These are phyloP conservation scores for Trachurus trachurus DNA, from an alignment of 2,797 vertebrate genomes.

Conservation along the genomic window DNA sequence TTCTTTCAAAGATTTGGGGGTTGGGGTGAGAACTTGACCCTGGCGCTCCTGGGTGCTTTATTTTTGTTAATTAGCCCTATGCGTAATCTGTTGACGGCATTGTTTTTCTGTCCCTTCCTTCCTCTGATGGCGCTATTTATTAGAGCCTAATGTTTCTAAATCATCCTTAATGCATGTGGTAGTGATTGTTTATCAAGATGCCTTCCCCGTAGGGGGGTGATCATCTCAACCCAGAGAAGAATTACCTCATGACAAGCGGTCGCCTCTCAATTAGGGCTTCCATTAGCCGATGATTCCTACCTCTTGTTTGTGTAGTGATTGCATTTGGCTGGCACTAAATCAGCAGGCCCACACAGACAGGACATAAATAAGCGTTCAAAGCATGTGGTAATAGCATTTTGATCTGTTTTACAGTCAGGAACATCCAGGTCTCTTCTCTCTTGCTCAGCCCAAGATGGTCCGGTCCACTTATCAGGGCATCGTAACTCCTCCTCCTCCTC, in stretches of 20 bases:
- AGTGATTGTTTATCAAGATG: conserved; percentile 94
- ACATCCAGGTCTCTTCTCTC: conserved; percentile 86
- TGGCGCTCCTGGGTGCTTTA: conserved; percentile 15
- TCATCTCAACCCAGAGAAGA: conserved; percentile 86
- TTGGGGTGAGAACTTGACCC: conserved; percentile 45
- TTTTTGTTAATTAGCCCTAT: conserved; percentile 64
- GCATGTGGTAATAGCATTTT: conserved; percentile 95
- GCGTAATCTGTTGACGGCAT: conserved; percentile 73
- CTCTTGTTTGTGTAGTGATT: conserved; percentile 93
- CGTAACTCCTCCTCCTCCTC: conserved; percentile 70
- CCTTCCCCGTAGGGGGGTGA: conserved; percentile 75
- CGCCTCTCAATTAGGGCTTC: conserved; percentile 94
- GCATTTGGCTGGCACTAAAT: conserved; percentile 95
- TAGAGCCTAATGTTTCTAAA: conserved; percentile 95
- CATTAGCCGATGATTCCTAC: conserved; percentile 98
- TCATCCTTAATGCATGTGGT: conserved; percentile 95
- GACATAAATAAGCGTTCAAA: conserved; percentile 97
- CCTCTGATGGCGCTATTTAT: conserved; percentile 87
- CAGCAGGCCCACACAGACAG: conserved; percentile 86
- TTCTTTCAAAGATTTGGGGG: conserved; percentile 35
- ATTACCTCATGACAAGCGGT: conserved; percentile 94
- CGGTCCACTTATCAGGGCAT: conserved; percentile 80
- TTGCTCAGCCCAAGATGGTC: conserved; percentile 69
- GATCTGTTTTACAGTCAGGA: conserved; percentile 92
- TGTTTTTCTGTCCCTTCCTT: conserved; percentile 74